phyloP scores from a whole-genome alignment of 2,113 vertebrate genomes.

The Symphodus melops region DNA sequence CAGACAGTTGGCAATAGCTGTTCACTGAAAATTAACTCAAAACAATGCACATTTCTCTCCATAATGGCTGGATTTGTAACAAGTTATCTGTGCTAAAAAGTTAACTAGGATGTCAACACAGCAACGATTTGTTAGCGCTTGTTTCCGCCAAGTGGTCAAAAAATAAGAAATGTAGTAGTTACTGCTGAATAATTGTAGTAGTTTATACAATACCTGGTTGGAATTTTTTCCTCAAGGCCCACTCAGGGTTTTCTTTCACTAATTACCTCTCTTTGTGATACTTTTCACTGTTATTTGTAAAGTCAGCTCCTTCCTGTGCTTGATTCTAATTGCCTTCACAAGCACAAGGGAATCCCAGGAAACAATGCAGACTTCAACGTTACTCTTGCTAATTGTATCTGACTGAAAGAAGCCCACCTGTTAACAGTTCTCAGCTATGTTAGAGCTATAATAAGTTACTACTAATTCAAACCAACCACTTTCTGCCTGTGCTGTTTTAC shows the following conservation, averaged over 20 bases:
- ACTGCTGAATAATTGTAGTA: background rate
- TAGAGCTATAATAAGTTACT: background rate
- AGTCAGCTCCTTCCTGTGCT: background rate
- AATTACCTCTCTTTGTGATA: background rate
- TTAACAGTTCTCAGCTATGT: slow-evolving; percentile 2
- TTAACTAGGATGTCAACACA: background rate
- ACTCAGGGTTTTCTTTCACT: background rate
- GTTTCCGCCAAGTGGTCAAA: background rate
- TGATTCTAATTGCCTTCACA: slow-evolving; percentile 3
- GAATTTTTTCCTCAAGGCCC: background rate
- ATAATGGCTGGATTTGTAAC: too few relatives aligned
- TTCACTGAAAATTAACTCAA: too few relatives aligned
- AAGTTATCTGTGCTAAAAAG: too few relatives aligned
- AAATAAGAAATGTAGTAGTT: background rate
- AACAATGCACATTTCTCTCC: too few relatives aligned
- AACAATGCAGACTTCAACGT: background rate
- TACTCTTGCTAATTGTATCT: background rate
- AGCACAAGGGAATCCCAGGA: background rate
- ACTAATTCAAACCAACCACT: background rate
- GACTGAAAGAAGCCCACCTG: background rate
- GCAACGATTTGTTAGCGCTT: background rate
- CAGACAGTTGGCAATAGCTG: too few relatives aligned
- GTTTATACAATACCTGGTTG: background rate
- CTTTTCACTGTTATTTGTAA: background rate
- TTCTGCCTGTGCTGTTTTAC: background rate